Conservation (phyloP, 2,888 invertebrate species). For the Didymodactylos carnosus region DNA sequence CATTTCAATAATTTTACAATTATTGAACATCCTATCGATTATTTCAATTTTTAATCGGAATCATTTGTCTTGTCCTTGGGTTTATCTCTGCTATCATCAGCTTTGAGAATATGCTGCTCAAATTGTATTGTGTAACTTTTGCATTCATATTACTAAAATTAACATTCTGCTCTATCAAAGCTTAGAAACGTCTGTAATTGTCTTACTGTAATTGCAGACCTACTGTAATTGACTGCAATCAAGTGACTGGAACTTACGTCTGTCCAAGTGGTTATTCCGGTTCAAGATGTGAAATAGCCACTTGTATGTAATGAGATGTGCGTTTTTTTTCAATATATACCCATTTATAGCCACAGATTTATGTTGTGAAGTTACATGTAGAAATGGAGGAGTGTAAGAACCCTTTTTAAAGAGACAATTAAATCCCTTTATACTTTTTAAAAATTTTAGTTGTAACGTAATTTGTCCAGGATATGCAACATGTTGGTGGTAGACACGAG, state of each 20-base stretch:
- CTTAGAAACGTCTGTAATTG: neutral
- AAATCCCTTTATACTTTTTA: neutral
- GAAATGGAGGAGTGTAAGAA: neutral
- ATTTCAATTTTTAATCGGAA: no score
- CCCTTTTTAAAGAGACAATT: neutral
- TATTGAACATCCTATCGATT: no score
- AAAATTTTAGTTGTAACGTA: neutral
- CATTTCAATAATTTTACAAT: no score
- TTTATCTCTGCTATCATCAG: no score
- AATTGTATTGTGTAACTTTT: no score
- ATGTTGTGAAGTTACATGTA: neutral
- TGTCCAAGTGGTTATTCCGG: neutral
- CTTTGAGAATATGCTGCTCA: no score
- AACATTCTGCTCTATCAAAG: no score
- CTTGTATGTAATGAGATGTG: neutral
- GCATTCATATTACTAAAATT: neutral
- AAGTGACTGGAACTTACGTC: neutral
- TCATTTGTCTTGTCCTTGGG: no score
- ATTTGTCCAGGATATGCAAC: neutral
- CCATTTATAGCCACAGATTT: neutral
- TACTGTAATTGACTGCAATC: neutral
- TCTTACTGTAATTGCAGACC: neutral
- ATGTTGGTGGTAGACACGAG: constrained; percentile 2
- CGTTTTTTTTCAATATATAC: neutral
- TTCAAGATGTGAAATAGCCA: neutral